Evolutionary conservation across 2,888 invertebrate species (phyloP).

Genomic region (Ophioninae sp.): DNA sequence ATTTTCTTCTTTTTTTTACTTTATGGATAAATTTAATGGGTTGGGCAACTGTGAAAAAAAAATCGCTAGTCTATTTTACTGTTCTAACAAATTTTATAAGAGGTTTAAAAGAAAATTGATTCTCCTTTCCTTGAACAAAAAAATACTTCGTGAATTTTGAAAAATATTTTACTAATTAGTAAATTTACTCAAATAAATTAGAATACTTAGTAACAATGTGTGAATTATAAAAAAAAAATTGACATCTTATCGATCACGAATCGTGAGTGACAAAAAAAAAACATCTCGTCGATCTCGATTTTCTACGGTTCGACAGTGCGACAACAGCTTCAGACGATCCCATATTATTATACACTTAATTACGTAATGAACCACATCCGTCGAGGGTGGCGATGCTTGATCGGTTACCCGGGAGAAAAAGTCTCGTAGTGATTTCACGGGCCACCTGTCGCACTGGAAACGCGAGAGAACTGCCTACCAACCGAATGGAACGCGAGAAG

Average conservation of each 20-base stretch:
- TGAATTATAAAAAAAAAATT: neutral
- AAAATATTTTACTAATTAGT: too few species aligned
- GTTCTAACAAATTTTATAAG: too few species aligned
- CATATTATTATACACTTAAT: constrained; percentile 76
- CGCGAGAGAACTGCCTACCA: constrained; percentile 18
- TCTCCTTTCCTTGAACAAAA: too few species aligned
- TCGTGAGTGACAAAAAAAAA: constrained; percentile 50
- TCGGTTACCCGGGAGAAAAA: constrained; percentile 66
- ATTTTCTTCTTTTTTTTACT: too few species aligned
- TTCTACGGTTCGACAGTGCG: constrained; percentile 55
- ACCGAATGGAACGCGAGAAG: constrained; percentile 21
- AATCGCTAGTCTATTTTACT: too few species aligned
- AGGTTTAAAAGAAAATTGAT: too few species aligned
- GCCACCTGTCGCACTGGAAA: constrained; percentile 79
- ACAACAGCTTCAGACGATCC: constrained; percentile 62
- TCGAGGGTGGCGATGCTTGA: constrained; percentile 67
- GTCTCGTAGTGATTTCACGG: constrained; percentile 80
- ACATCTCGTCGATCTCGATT: constrained; percentile 51
- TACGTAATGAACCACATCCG: constrained; percentile 75
- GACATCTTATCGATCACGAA: constrained; percentile 11
- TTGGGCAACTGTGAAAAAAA: too few species aligned
- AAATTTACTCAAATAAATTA: too few species aligned
- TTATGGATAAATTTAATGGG: too few species aligned
- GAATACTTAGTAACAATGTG: neutral
- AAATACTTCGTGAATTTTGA: too few species aligned